Percentiles rank a stretch among this genome's conserved stretches.
Evolutionary conservation across 2,113 vertebrate species (phyloP).

Genomic region (Grus americana): DNA sequence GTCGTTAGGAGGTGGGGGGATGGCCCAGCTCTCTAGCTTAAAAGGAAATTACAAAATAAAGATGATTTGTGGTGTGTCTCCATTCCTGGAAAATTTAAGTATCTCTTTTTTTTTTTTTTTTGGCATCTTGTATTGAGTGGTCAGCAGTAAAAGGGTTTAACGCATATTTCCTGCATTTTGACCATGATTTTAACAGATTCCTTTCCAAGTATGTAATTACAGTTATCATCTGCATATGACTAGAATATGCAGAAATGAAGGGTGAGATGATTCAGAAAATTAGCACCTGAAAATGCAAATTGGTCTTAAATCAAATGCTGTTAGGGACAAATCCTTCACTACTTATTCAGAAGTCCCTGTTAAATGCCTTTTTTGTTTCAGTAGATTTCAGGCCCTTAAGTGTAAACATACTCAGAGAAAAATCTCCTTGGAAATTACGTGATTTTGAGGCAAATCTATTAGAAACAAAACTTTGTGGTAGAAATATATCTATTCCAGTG

Average conservation of each 20-base stretch:
- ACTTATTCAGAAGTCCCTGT: neutral
- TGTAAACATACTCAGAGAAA: neutral
- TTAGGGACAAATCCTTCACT: neutral
- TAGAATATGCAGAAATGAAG: neutral
- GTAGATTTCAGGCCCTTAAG: neutral
- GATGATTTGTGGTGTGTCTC: neutral
- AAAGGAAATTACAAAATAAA: neutral
- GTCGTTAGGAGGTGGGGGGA: neutral
- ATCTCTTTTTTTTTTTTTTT: no score
- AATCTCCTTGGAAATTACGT: neutral
- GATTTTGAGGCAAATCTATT: neutral
- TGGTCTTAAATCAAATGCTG: neutral
- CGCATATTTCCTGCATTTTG: neutral
- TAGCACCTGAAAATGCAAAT: constrained; percentile 11
- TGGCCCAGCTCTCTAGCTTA: neutral
- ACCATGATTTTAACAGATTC: neutral
- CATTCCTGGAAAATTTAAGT: neutral
- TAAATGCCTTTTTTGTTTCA: neutral
- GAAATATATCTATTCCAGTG: neutral
- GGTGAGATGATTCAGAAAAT: constrained; percentile 24
- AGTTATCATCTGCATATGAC: neutral
- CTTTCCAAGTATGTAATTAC: neutral
- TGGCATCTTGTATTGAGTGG: neutral
- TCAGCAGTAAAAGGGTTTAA: neutral
- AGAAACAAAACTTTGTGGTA: neutral